A percentile compares a stretch with the other conserved stretches of the same genome.
These are phyloP conservation scores for Agapornis canus DNA, from an alignment of 2,797 vertebrate species.

Conservation along the genomic window DNA sequence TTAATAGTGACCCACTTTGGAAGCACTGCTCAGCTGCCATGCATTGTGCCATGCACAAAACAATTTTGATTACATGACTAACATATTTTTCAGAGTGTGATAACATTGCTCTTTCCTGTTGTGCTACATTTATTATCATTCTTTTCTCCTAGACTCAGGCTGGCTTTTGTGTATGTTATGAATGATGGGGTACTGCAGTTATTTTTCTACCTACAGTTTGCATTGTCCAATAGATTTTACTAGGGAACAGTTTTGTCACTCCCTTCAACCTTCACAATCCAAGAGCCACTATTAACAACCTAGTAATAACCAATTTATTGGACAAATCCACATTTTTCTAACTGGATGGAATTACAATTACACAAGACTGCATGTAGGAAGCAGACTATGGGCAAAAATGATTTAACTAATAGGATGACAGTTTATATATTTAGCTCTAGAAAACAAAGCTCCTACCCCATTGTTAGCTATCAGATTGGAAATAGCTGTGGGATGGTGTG, in stretches of 20 bases:
- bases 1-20: background rate
- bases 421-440: background rate
- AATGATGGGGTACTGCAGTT: background rate
- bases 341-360: background rate
- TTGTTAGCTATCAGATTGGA: background rate
- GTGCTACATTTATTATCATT: constrained; percentile 16
- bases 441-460: background rate
- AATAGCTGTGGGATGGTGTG: background rate
- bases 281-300: background rate
- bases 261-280: background rate
- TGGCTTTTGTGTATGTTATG: background rate
- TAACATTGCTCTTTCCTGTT: background rate
- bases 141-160: background rate
- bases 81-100: constrained; percentile 13
- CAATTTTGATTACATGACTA: background rate
- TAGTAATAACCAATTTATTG: background rate
- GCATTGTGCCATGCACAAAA: background rate
- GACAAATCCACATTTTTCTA: background rate
- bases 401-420: background rate
- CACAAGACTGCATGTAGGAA: background rate
- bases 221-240: background rate
- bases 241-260: background rate
- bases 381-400: background rate
- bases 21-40: background rate
- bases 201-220: background rate